phyloP scores from a whole-genome alignment of 2,888 invertebrate species.

The Ptychoptera albimana region DNA sequence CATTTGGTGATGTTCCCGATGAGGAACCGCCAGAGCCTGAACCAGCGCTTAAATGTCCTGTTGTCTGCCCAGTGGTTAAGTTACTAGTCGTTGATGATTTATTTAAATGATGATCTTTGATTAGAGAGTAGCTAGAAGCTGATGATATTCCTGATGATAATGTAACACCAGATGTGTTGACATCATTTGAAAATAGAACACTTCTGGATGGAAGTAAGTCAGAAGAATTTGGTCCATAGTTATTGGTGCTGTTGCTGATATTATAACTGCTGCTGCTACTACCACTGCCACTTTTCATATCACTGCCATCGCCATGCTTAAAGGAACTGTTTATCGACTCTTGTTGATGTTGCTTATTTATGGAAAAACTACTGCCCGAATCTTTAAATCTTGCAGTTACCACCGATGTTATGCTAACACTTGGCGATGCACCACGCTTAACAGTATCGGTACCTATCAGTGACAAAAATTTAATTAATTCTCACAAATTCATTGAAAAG shows the following conservation, averaged over 20 bases:
- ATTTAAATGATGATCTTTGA: conserved; percentile 1
- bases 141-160: conserved; percentile 3
- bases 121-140: background rate
- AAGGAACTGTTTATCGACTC: background rate
- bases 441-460: conserved; percentile 30
- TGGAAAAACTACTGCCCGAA: conserved; percentile 26
- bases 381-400: conserved; percentile 26
- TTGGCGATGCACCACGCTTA: conserved; percentile 30
- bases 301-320: conserved; percentile 5
- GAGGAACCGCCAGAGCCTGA: conserved; percentile 1
- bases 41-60: no score
- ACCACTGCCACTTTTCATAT: conserved; percentile 2
- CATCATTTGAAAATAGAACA: conserved; percentile 6
- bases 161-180: conserved; percentile 2
- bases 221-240: conserved; percentile 14
- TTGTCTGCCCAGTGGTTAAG: no score
- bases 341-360: conserved; percentile 15
- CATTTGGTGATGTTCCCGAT: conserved; percentile 12
- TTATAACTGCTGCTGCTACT: conserved; percentile 20
- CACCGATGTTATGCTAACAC: conserved; percentile 17
- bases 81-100: conserved; percentile 1
- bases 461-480: background rate
- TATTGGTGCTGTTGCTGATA: conserved; percentile 19
- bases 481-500: background rate
- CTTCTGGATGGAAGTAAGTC: conserved; percentile 10